phyloP scores from a whole-genome alignment of 2,888 invertebrate genomes.

The Antheraea yamamai region DNA sequence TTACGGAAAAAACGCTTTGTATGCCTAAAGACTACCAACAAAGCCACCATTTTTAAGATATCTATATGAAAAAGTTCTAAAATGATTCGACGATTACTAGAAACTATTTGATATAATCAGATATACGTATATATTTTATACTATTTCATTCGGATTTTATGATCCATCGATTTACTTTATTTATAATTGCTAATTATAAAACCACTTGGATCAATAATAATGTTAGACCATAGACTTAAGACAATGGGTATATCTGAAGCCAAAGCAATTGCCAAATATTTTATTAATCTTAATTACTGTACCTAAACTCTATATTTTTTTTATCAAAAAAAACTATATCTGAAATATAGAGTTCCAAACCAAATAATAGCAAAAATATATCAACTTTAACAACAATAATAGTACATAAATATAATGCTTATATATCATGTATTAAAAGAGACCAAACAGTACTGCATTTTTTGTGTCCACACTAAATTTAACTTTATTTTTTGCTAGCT shows the following conservation, averaged over 20 bases:
- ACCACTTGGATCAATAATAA: conserved; percentile 10
- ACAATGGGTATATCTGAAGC: conserved; percentile 40
- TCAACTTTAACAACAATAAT: background rate
- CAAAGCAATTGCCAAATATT: conserved; percentile 73
- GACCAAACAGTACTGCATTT: background rate
- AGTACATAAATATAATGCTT: background rate
- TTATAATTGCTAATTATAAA: background rate
- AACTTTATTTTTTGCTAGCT: too few relatives aligned
- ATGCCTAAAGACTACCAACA: too few relatives aligned
- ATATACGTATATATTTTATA: background rate
- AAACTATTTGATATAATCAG: too few relatives aligned
- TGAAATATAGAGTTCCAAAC: background rate
- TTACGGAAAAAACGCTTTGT: too few relatives aligned
- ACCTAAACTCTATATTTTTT: background rate
- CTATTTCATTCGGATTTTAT: too few relatives aligned
- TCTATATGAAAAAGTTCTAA: too few relatives aligned
- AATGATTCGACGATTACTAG: too few relatives aligned
- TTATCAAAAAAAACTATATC: background rate
- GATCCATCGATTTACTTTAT: background rate
- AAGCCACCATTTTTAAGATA: too few relatives aligned
- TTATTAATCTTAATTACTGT: conserved; percentile 19
- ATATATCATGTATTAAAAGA: background rate
- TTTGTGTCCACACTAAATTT: background rate
- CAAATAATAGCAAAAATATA: background rate
- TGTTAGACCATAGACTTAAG: conserved; percentile 4